A percentile compares a stretch with the other conserved stretches of the same genome.
Evolutionary conservation across 2,113 vertebrate species (phyloP).

Genomic region (Gavia stellata): DNA sequence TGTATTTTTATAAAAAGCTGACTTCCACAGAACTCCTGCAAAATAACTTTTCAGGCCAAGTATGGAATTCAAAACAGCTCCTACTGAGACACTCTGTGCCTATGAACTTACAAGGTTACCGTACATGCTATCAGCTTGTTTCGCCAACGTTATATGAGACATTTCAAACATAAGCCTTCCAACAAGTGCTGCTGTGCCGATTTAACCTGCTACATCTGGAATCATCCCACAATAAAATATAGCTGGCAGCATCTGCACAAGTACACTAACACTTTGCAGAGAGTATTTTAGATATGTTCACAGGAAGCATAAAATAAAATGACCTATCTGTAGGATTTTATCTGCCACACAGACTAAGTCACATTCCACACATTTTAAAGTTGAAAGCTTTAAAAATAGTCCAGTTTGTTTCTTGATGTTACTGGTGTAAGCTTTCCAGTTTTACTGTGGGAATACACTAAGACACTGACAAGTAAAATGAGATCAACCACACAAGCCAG

Average conservation of each 20-base stretch:
- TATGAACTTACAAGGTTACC: conserved; percentile 53
- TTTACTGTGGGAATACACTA: background rate
- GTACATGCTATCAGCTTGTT: conserved; percentile 60
- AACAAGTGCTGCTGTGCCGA: background rate
- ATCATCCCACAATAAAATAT: background rate
- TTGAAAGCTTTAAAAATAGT: background rate
- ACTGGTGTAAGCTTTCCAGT: background rate
- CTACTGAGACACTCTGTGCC: conserved; percentile 45
- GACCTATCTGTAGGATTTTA: background rate
- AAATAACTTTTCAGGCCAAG: conserved; percentile 50
- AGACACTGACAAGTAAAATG: background rate
- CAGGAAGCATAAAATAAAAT: background rate
- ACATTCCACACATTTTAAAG: background rate
- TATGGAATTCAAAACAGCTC: conserved; percentile 64
- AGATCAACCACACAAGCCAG: background rate
- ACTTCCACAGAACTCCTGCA: conserved; percentile 15
- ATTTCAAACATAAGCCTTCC: conserved; percentile 67
- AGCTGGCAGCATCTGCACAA: background rate
- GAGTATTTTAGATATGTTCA: background rate
- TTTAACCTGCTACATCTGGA: conserved; percentile 29
- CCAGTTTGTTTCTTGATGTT: background rate
- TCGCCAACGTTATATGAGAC: conserved; percentile 67
- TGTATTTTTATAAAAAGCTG: conserved; percentile 15
- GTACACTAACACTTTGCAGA: background rate
- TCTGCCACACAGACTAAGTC: background rate